phyloP scores from a whole-genome alignment of 1,140 invertebrate genomes.

The Drosophila sucinea region DNA sequence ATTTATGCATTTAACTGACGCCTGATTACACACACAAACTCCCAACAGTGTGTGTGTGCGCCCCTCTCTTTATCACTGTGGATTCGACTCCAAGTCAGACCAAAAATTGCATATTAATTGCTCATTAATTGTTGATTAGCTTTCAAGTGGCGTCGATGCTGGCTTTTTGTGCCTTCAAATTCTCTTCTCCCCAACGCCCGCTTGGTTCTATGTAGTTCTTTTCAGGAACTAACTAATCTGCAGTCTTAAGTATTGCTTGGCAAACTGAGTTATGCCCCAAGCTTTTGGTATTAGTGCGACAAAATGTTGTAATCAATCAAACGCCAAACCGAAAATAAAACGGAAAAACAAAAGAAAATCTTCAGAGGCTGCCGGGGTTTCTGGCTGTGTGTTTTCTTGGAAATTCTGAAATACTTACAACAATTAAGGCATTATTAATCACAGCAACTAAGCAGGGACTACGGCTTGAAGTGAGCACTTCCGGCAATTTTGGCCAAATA shows the following conservation, averaged over 20 bases:
- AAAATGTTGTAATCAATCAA: slow-evolving; percentile 81
- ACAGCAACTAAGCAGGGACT: slow-evolving; percentile 65
- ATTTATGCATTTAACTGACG: slow-evolving; percentile 70
- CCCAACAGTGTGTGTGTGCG: neutral
- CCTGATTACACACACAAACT: slow-evolving; percentile 40
- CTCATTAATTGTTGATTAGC: slow-evolving; percentile 81
- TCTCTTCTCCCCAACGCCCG: neutral
- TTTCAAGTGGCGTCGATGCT: slow-evolving; percentile 48
- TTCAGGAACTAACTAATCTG: slow-evolving; percentile 50
- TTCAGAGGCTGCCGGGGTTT: slow-evolving; percentile 10
- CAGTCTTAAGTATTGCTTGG: slow-evolving; percentile 54
- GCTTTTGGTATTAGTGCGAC: slow-evolving; percentile 62
- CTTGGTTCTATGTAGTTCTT: neutral
- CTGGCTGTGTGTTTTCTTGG: neutral
- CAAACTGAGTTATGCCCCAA: slow-evolving; percentile 55
- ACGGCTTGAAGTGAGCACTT: slow-evolving; percentile 59
- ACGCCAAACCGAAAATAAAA: slow-evolving; percentile 16
- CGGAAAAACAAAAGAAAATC: slow-evolving; percentile 14
- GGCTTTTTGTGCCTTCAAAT: slow-evolving; percentile 15
- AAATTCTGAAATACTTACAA: slow-evolving; percentile 69
- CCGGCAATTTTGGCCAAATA: slow-evolving; percentile 52
- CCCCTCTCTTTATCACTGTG: slow-evolving; percentile 3
- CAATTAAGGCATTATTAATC: slow-evolving; percentile 81
- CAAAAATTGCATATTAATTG: slow-evolving; percentile 79
- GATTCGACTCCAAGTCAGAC: slow-evolving; percentile 9